Evolutionary conservation across 1,140 invertebrate species (phyloP).

Genomic region (Listronotus bonariensis): DNA sequence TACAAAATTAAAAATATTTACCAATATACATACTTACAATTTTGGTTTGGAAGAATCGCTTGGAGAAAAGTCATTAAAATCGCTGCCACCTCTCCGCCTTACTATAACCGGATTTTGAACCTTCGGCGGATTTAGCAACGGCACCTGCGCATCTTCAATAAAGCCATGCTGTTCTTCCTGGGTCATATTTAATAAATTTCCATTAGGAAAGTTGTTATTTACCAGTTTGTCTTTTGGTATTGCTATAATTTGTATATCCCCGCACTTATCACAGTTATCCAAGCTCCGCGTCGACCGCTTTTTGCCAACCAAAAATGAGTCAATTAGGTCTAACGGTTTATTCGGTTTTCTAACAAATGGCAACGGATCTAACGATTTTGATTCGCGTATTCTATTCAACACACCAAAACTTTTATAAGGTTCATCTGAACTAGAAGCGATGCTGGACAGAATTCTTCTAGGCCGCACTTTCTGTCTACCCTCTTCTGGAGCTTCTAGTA

Average conservation of each 20-base stretch:
- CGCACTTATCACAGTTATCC: slow-evolving; percentile 58
- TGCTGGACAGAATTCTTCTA: slow-evolving; percentile 59
- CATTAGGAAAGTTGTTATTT: slow-evolving; percentile 63
- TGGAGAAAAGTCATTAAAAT: slow-evolving; percentile 43
- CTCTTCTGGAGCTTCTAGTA: slow-evolving; percentile 53
- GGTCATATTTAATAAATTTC: slow-evolving; percentile 57
- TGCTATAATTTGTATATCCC: slow-evolving; percentile 53
- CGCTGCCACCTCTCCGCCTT: slow-evolving; percentile 46
- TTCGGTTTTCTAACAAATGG: slow-evolving; percentile 44
- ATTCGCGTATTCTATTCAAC: slow-evolving; percentile 57
- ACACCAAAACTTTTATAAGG: slow-evolving; percentile 55
- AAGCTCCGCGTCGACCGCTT: slow-evolving; percentile 37
- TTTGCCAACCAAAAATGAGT: slow-evolving; percentile 27
- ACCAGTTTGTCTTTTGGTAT: slow-evolving; percentile 57
- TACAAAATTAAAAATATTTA: too few species aligned
- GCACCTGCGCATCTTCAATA: slow-evolving; percentile 60
- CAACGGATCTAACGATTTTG: slow-evolving; percentile 60
- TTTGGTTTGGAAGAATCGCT: slow-evolving; percentile 58
- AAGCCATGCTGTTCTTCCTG: slow-evolving; percentile 47
- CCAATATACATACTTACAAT: slow-evolving; percentile 25
- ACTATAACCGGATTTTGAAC: slow-evolving; percentile 43
- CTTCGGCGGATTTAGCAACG: slow-evolving; percentile 55
- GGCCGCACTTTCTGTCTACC: slow-evolving; percentile 51
- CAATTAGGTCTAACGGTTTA: slow-evolving; percentile 33
- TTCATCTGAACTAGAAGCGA: slow-evolving; percentile 61